phyloP scores from a whole-genome alignment of 2,888 invertebrate species.

The Agrochola litura region DNA sequence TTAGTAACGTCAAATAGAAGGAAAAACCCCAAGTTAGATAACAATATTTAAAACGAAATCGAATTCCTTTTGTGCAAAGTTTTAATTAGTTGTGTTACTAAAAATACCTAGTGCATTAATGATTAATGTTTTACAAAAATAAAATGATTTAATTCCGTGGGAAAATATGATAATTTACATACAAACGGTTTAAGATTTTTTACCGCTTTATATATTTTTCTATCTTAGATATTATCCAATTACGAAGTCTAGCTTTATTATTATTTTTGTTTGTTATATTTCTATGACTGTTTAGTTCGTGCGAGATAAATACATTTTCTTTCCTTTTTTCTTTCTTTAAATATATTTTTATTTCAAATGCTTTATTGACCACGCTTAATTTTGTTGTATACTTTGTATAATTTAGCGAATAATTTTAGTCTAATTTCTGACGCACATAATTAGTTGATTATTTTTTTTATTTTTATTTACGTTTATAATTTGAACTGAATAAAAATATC shows the following conservation, averaged over 20 bases:
- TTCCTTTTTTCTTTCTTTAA: neutral
- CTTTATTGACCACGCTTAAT: no score
- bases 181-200: neutral
- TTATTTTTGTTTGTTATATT: neutral
- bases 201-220: neutral
- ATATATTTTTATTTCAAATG: neutral
- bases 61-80: neutral
- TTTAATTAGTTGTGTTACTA: neutral
- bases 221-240: neutral
- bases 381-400: neutral
- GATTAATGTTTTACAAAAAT: neutral
- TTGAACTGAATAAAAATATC: neutral
- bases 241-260: neutral
- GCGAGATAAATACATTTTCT: no score
- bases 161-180: neutral
- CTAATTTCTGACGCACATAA: neutral
- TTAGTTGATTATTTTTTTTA: neutral
- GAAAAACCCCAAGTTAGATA: neutral
- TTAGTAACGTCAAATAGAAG: neutral
- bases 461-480: neutral
- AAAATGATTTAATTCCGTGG: neutral
- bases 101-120: no score
- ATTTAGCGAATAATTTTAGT: constrained; percentile 1
- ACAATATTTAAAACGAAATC: neutral
- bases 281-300: neutral